phyloP scores from a whole-genome alignment of 2,888 invertebrate species.

The Sturmia bella region DNA sequence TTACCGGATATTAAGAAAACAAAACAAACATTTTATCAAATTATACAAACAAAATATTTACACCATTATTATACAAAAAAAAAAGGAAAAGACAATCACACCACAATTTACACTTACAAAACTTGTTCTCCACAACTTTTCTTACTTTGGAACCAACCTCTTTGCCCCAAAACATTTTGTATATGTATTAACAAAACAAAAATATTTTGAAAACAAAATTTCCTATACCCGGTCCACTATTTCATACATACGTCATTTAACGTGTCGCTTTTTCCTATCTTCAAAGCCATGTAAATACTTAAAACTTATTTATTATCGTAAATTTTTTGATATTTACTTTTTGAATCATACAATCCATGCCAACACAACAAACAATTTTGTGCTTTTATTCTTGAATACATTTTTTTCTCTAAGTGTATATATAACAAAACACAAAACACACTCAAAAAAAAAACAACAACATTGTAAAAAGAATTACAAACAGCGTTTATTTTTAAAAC shows the following conservation, averaged over 20 bases:
- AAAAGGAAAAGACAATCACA: conserved; percentile 41
- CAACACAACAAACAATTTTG: conserved; percentile 40
- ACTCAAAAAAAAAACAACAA: conserved; percentile 45
- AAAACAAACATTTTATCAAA: conserved; percentile 76
- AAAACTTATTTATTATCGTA: conserved; percentile 34
- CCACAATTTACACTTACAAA: conserved; percentile 31
- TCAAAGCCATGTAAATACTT: conserved; percentile 52
- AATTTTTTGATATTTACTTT: conserved; percentile 12
- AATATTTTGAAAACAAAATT: conserved; percentile 44
- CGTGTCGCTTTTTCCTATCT: conserved; percentile 4
- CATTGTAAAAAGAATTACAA: conserved; percentile 67
- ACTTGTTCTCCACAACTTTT: conserved; percentile 17
- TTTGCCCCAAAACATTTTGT: conserved; percentile 34
- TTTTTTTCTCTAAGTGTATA: conserved; percentile 59
- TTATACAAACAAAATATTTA: conserved; percentile 47
- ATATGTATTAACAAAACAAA: conserved; percentile 34
- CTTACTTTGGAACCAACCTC: neutral
- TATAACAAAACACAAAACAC: conserved; percentile 53
- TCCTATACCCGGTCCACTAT: neutral
- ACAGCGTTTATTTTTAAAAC: conserved; percentile 68
- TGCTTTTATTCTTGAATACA: conserved; percentile 60
- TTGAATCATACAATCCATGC: conserved; percentile 24
- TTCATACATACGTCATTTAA: conserved; percentile 12
- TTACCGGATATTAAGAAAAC: conserved; percentile 93
- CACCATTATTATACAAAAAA: conserved; percentile 24